Percentiles rank a stretch among this genome's conserved stretches.
These are phyloP conservation scores for Drosophila paramelanica DNA, from an alignment of 2,888 invertebrate genomes.

Conservation along the genomic window DNA sequence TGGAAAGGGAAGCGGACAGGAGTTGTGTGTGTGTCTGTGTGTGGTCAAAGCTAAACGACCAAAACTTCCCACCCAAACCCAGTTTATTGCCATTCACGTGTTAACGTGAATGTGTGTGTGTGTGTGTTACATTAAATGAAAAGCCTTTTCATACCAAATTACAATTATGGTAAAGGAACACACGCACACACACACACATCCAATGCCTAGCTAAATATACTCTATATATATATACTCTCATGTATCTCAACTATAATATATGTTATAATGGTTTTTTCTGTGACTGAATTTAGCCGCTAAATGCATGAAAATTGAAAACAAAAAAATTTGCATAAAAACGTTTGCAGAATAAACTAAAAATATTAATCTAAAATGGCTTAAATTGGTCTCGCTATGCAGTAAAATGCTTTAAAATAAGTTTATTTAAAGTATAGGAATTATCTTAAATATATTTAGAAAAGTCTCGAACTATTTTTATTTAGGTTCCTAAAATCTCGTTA, in stretches of 20 bases:
- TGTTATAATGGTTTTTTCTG: constrained; percentile 34
- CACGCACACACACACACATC: constrained; percentile 4
- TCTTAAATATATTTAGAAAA: no score
- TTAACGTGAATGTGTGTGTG: constrained; percentile 11
- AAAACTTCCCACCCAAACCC: constrained; percentile 34
- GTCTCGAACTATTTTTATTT: no score
- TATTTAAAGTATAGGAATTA: no score
- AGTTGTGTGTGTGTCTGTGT: not conserved
- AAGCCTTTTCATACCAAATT: constrained; percentile 70
- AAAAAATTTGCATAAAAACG: constrained; percentile 39
- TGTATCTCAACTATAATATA: not conserved
- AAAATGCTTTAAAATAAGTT: not conserved
- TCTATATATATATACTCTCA: constrained; percentile 1
- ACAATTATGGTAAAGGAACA: constrained; percentile 68
- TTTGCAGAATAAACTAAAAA: not conserved
- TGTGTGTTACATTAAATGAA: constrained; percentile 65
- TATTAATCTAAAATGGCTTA: not conserved
- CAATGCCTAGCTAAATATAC: not conserved
- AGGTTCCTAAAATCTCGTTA: no score
- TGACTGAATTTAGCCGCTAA: constrained; percentile 43
- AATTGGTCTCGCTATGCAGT: not conserved
- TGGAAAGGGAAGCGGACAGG: not conserved
- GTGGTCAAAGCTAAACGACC: constrained; percentile 57
- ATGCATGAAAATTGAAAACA: constrained; percentile 14
- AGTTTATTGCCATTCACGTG: constrained; percentile 35